Conservation (phyloP, 2,888 invertebrate species). For the Patella caerulea region DNA sequence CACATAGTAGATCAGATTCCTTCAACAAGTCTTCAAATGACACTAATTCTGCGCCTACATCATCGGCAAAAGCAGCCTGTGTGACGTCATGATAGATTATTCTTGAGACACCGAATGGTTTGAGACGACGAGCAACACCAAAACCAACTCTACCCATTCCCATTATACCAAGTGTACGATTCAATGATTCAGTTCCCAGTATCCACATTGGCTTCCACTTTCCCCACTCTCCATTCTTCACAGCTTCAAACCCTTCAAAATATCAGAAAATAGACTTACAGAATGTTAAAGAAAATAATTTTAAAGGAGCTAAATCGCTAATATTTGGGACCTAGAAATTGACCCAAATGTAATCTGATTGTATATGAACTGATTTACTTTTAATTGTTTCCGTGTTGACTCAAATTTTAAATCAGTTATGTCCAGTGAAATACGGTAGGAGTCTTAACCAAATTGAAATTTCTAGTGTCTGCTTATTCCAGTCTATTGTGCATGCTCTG, state of each 20-base stretch:
- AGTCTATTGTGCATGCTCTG: too few relatives aligned
- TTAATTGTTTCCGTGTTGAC: too few relatives aligned
- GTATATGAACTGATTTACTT: too few relatives aligned
- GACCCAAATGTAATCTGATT: too few relatives aligned
- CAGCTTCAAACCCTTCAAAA: conserved; percentile 59
- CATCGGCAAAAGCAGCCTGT: conserved; percentile 74
- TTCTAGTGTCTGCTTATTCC: too few relatives aligned
- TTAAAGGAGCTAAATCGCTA: too few relatives aligned
- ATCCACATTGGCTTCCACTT: conserved; percentile 92
- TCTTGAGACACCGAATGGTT: conserved; percentile 81
- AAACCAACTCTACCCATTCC: conserved; percentile 73
- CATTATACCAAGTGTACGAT: conserved; percentile 78
- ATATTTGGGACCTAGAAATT: too few relatives aligned
- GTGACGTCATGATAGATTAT: conserved; percentile 84
- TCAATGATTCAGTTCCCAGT: conserved; percentile 87
- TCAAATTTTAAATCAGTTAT: too few relatives aligned
- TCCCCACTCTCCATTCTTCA: conserved; percentile 82
- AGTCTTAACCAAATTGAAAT: too few relatives aligned
- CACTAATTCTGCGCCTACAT: conserved; percentile 80
- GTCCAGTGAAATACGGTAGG: too few relatives aligned
- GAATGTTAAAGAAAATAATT: too few relatives aligned
- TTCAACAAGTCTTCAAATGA: conserved; percentile 80
- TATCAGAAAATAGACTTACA: not conserved
- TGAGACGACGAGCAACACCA: conserved; percentile 83
- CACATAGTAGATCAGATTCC: conserved; percentile 88